Evolutionary conservation across 2,113 vertebrate genomes (phyloP).

Genomic region (Perca schrenkii): DNA sequence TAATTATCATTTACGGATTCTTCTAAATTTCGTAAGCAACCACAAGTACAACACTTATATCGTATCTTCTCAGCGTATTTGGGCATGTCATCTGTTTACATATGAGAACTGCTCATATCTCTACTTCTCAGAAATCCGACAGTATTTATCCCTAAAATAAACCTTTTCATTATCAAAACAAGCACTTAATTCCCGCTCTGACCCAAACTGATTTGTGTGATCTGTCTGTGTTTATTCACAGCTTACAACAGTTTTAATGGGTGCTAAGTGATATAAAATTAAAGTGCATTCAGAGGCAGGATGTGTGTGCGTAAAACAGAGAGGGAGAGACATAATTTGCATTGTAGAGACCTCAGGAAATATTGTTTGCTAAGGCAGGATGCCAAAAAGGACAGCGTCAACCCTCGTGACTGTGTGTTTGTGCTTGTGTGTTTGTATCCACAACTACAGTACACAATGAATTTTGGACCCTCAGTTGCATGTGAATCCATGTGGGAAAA

Average conservation of each 20-base stretch:
- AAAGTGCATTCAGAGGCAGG: slow-evolving; percentile 8
- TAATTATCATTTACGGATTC: not conserved
- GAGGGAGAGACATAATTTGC: slow-evolving; percentile 11
- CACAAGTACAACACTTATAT: not conserved
- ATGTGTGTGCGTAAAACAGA: slow-evolving; percentile 13
- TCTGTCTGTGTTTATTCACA: slow-evolving; percentile 26
- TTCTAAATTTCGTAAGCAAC: not conserved
- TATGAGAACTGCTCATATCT: slow-evolving; percentile 9
- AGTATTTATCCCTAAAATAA: slow-evolving; percentile 46
- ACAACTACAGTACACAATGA: slow-evolving; percentile 14
- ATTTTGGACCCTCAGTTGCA: not conserved
- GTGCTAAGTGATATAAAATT: slow-evolving; percentile 36
- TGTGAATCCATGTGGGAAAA: slow-evolving; percentile 12
- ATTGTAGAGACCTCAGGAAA: slow-evolving; percentile 12
- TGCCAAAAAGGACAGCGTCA: slow-evolving; percentile 32
- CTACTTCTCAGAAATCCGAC: slow-evolving; percentile 18
- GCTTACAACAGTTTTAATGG: slow-evolving; percentile 32
- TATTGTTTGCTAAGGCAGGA: slow-evolving; percentile 49
- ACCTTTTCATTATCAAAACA: slow-evolving; percentile 45
- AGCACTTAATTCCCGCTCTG: slow-evolving; percentile 4
- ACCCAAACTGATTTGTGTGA: slow-evolving; percentile 9
- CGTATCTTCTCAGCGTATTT: slow-evolving; percentile 11
- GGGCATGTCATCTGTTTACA: slow-evolving; percentile 24
- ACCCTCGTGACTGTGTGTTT: slow-evolving; percentile 10
- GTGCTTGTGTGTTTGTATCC: slow-evolving; percentile 8